phyloP scores from a whole-genome alignment of 2,888 invertebrate genomes.

The Epirrita christyi region DNA sequence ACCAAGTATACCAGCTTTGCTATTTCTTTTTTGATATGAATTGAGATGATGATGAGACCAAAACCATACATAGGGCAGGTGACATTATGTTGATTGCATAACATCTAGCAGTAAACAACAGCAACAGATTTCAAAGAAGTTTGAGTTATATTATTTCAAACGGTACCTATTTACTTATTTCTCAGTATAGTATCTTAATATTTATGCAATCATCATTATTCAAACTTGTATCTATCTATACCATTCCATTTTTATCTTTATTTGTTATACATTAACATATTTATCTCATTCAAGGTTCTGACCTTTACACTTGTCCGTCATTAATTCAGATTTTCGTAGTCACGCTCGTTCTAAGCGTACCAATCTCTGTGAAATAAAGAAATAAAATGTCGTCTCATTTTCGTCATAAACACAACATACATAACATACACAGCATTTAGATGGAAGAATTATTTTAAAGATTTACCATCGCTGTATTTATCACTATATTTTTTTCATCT shows the following conservation, averaged over 20 bases:
- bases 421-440: neutral
- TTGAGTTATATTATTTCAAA: neutral
- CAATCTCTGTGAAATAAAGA: slow-evolving; percentile 8
- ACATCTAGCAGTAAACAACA: slow-evolving; percentile 32
- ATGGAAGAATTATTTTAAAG: no score
- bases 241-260: slow-evolving; percentile 39
- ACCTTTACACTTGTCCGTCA: slow-evolving; percentile 41
- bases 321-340: slow-evolving; percentile 29
- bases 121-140: slow-evolving; percentile 33
- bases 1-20: slow-evolving; percentile 36
- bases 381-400: slow-evolving; percentile 8
- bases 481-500: slow-evolving; percentile 24
- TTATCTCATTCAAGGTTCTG: slow-evolving; percentile 46
- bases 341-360: slow-evolving; percentile 19
- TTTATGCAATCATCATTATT: slow-evolving; percentile 65
- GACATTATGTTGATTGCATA: slow-evolving; percentile 65
- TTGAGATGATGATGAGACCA: slow-evolving; percentile 41
- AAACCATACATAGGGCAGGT: slow-evolving; percentile 58
- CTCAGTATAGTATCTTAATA: slow-evolving; percentile 44
- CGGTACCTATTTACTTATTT: slow-evolving; percentile 9
- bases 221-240: slow-evolving; percentile 34
- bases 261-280: slow-evolving; percentile 40
- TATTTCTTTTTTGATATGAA: slow-evolving; percentile 33
- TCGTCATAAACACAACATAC: neutral
- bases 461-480: neutral